Evolutionary conservation across 2,113 vertebrate species (phyloP), one percentile per base, ranked within the genome.

Genomic region (Glareola pratincola): DNA sequence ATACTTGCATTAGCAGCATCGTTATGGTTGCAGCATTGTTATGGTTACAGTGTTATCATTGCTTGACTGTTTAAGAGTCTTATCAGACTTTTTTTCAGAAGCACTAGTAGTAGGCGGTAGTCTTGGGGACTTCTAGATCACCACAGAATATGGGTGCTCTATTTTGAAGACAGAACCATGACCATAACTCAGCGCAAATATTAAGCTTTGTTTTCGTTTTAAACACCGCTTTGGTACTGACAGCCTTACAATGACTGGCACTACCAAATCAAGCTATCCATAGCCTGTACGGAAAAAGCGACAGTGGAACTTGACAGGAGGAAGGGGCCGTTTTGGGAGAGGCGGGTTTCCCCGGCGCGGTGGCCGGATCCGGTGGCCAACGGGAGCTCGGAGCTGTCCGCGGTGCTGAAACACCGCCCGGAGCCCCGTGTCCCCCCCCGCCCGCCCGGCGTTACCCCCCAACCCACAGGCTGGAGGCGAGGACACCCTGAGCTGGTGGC

Each of bases 221-320:
- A 4, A 14, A 1, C 26, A 3, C 32, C 2, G 27, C 85, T 17
- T 71, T 3, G 32, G 24, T 7, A 2, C 47, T 26, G 2, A 0
- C 0, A 21, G 36, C 24, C 45, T 19, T 2, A 0, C 23, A 4
- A 17, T 0, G 45, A 0, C 22, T 1, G 74, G 54, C 23, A 5
- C 8, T 17, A 4, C 18, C 21, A 4, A 1, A 12, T 19, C 6
- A 24, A n/a, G 36, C 14, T 23, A 3, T 3, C 45, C n/a, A 4
- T 11, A 9, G 45, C 17, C 20, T 3, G 22, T 4, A 10, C 2
- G 43, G 57, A 34, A 26, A 9, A 9, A 13, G 13, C 13, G 1
- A 6, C 17, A 37, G 54, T 3, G 5, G 9, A 16, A 13, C 26
- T 6, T 8, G 4, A 6, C 9, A 2, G 19, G 23, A 1, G 29